Percentiles rank a stretch among this genome's conserved stretches.
phyloP scores from a whole-genome alignment of 37 sponge, comb jelly and placozoan genomes.

The Ephydatia muelleri region DNA sequence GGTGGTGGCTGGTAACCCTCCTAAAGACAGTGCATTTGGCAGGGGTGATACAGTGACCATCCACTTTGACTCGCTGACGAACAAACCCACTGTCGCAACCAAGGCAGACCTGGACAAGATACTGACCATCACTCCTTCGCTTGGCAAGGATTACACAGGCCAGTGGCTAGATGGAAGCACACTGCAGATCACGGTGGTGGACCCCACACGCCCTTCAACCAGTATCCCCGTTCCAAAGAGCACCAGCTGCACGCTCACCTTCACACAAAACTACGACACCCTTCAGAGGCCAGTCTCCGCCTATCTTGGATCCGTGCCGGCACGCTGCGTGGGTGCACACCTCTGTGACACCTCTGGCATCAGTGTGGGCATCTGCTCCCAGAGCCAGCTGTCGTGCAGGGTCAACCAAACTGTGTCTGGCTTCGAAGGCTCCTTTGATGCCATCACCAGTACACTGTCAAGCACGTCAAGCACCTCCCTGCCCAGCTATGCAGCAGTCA shows the following conservation, averaged over 20 bases:
- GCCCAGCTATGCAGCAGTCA: constrained; percentile 16
- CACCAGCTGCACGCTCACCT: constrained; percentile 36
- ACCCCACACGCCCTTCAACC: constrained; percentile 4
- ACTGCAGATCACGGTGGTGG: constrained; percentile 68
- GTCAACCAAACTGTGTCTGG: constrained; percentile 41
- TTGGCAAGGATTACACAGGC: constrained; percentile 72
- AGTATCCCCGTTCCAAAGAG: constrained; percentile 4
- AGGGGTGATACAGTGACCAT: constrained; percentile 75
- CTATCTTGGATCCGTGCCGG: constrained; percentile 38
- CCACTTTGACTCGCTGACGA: constrained; percentile 62
- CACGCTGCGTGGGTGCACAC: constrained; percentile 65
- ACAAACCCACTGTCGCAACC: constrained; percentile 57
- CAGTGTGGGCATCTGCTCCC: constrained; percentile 75
- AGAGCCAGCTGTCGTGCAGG: constrained; percentile 67
- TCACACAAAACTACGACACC: constrained; percentile 64
- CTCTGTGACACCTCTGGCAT: not conserved
- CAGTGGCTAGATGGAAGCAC: constrained; percentile 51
- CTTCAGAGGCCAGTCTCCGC: constrained; percentile 12
- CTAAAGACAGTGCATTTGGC: constrained; percentile 56
- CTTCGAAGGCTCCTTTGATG: constrained; percentile 47
- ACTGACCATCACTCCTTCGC: constrained; percentile 63
- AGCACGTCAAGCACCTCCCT: not conserved
- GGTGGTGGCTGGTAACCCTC: constrained; percentile 64
- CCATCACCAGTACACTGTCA: not conserved
- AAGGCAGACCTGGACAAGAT: constrained; percentile 73